phyloP scores from a whole-genome alignment of 2,888 invertebrate species.

The Pachymerium ferrugineum region DNA sequence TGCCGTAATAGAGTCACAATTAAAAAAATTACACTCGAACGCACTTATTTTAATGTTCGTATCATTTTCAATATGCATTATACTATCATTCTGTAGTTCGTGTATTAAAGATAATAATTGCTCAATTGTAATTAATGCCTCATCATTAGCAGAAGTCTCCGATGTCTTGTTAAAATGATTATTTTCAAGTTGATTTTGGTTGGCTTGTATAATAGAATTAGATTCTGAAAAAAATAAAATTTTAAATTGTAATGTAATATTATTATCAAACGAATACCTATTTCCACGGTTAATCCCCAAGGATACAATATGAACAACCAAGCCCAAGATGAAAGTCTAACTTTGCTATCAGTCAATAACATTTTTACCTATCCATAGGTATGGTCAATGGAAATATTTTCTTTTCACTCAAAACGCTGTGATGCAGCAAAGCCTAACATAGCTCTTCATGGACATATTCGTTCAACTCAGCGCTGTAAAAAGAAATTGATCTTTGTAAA shows the following conservation, averaged over 20 bases:
- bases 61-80: background rate
- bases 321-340: background rate
- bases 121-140: background rate
- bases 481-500: too few relatives aligned
- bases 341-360: background rate
- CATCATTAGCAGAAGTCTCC: background rate
- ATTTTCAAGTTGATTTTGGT: background rate
- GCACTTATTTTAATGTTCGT: background rate
- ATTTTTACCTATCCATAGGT: background rate
- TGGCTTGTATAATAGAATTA: background rate
- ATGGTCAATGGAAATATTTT: background rate
- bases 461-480: too few relatives aligned
- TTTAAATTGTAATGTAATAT: background rate
- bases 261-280: background rate
- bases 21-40: too few relatives aligned
- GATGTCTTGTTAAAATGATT: background rate
- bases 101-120: background rate
- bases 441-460: too few relatives aligned
- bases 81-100: background rate
- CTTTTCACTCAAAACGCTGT: background rate
- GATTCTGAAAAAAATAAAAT: background rate
- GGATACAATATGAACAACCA: background rate
- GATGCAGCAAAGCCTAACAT: background rate
- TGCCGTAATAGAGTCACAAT: too few relatives aligned
- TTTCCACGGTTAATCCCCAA: conserved; percentile 1